These are phyloP conservation scores for Leptosomus discolor DNA, from an alignment of 2,113 vertebrate species.

Conservation along the genomic window DNA sequence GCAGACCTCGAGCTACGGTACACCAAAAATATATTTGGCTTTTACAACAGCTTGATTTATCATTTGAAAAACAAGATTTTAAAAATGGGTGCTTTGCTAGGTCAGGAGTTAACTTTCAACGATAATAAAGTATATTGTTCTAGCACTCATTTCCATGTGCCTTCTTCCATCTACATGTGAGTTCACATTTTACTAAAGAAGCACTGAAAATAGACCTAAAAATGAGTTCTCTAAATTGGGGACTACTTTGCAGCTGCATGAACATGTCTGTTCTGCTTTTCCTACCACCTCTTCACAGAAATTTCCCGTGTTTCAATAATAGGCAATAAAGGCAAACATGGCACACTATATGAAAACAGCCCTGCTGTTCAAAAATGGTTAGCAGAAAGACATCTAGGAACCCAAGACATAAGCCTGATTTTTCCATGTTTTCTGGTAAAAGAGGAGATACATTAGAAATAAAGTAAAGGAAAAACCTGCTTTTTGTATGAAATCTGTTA, in stretches of 20 bases:
- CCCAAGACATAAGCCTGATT: not conserved
- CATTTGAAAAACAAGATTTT: constrained; percentile 1
- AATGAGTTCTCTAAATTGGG: not conserved
- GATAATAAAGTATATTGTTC: not conserved
- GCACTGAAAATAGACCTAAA: not conserved
- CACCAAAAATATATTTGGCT: not conserved
- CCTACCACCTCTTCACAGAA: not conserved
- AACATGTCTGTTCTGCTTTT: not conserved
- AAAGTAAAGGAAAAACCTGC: not conserved
- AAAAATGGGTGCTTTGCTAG: not conserved
- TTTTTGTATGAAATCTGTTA: not conserved
- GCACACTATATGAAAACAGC: not conserved
- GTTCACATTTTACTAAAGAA: not conserved
- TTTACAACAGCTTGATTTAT: not conserved
- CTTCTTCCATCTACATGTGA: not conserved
- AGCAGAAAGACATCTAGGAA: not conserved
- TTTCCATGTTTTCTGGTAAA: not conserved
- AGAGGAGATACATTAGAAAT: not conserved
- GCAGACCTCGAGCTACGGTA: not conserved
- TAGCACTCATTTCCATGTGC: not conserved
- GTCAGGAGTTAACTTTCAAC: not conserved
- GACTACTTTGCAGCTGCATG: not conserved
- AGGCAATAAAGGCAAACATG: not conserved
- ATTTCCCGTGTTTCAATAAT: not conserved
- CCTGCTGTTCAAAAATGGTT: not conserved